phyloP scores from a whole-genome alignment of 2,113 vertebrate genomes.

The Perca flavescens region DNA sequence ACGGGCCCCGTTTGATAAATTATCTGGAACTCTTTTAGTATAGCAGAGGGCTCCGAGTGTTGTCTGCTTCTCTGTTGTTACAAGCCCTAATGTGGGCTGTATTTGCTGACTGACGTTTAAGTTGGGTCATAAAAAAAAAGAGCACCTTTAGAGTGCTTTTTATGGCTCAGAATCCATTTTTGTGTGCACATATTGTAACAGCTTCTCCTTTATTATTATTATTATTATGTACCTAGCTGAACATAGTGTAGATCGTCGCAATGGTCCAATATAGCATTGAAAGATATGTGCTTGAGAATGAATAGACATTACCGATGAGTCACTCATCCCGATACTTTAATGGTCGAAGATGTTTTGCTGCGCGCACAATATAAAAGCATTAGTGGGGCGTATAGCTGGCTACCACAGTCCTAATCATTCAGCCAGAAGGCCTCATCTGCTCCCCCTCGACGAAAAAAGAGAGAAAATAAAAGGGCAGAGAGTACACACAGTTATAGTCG shows the following conservation, averaged over 20 bases:
- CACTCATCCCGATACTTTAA: slow-evolving; percentile 25
- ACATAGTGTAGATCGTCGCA: slow-evolving; percentile 12
- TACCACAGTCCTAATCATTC: slow-evolving; percentile 14
- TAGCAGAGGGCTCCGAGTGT: slow-evolving; percentile 8
- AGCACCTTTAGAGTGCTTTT: slow-evolving; percentile 55
- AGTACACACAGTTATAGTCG: slow-evolving; percentile 6
- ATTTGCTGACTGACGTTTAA: slow-evolving; percentile 49
- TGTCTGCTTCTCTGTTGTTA: slow-evolving; percentile 26
- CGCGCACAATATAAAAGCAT: slow-evolving; percentile 14
- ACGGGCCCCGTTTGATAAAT: slow-evolving; percentile 40
- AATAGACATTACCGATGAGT: slow-evolving; percentile 33
- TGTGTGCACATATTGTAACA: slow-evolving; percentile 37
- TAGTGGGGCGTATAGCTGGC: background rate
- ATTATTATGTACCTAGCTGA: slow-evolving; percentile 32
- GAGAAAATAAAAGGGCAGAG: background rate
- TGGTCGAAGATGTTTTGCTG: slow-evolving; percentile 15
- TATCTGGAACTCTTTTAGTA: slow-evolving; percentile 46
- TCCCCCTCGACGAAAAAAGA: background rate
- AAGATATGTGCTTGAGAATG: slow-evolving; percentile 33
- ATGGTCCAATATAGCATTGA: slow-evolving; percentile 29
- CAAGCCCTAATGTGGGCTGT: slow-evolving; percentile 38
- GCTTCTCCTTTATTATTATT: slow-evolving; percentile 12
- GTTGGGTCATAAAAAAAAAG: slow-evolving; percentile 50
- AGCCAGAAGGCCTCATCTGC: slow-evolving; percentile 4
- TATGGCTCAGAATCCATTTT: slow-evolving; percentile 53